These are phyloP conservation scores for Pygocentrus nattereri DNA, from an alignment of 2,797 vertebrate species.

Conservation along the genomic window DNA sequence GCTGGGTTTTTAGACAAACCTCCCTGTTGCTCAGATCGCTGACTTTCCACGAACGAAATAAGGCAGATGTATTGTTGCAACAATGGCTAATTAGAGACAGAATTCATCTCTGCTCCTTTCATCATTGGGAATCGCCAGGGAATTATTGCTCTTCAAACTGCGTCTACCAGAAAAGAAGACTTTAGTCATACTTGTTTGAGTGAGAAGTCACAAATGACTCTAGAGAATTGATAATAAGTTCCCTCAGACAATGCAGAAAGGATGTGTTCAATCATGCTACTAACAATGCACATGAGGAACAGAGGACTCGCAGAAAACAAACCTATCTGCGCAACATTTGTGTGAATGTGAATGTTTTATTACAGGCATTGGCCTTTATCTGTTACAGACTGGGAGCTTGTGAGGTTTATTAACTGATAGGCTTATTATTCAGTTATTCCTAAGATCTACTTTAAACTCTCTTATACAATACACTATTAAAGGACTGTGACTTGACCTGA, in stretches of 20 bases:
- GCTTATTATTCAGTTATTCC: no score
- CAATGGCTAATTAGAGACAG: conserved; percentile 41
- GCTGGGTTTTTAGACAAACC: conserved; percentile 4
- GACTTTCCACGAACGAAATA: conserved; percentile 30
- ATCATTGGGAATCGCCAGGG: conserved; percentile 21
- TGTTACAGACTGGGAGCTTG: not conserved
- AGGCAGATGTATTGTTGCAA: conserved; percentile 29
- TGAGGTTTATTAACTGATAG: not conserved
- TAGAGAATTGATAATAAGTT: conserved; percentile 13
- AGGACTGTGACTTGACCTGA: no score
- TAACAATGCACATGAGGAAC: conserved; percentile 23
- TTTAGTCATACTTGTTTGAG: conserved; percentile 27
- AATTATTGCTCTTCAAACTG: conserved; percentile 43
- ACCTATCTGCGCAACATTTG: not conserved
- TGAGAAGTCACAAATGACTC: conserved; percentile 19
- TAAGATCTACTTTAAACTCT: no score
- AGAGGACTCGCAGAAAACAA: not conserved
- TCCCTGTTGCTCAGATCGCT: conserved; percentile 10
- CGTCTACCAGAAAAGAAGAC: conserved; percentile 9
- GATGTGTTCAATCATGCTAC: not conserved
- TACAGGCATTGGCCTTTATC: not conserved
- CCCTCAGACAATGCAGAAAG: conserved; percentile 1
- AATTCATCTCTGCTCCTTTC: conserved; percentile 14
- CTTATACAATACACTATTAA: no score
- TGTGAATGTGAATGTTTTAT: not conserved